Evolutionary conservation across 2,113 vertebrate species (phyloP), one percentile per base, ranked within the genome.

Genomic region (Symphodus melops): DNA sequence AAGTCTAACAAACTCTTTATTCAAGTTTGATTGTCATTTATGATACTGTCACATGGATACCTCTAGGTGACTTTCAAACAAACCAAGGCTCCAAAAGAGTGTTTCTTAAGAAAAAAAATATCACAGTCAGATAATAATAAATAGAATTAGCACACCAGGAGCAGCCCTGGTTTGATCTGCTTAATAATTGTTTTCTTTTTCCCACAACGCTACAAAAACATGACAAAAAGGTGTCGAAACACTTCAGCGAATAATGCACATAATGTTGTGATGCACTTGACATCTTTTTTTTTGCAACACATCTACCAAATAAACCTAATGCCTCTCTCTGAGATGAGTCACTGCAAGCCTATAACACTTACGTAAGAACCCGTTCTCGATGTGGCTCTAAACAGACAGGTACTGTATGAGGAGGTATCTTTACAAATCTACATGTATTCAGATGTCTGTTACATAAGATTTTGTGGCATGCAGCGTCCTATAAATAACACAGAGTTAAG

Each of bases 1-100:
- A 33, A 77, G 48, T 60, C 13, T 58, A n/a, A 65, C 57, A 72
- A 75, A 75, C 61, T 48, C 49, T 58, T 20, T 68, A 20, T 28
- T 64, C 67, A 73, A 63, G 56, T 75, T 64, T 84, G 86, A 89
- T 90, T 90, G 89, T 90, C 89, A 67, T 57, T 60, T 74, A 54
- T 69, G 63, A 77, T 21, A 76, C 68, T 77, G 20, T 33, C 53
- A 17, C 49, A 61, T 66, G 1, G 52, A 79, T 71, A 57, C 65
- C 4, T 17, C 16, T 19, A 16, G 44, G 42, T 13, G 12, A 57
- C 69, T 65, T 41, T 42, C 62, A 74, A 41, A 63, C 53, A 63
- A 61, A 59, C n/a, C 9, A 53, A 56, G 16, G n/a, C 49, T 74
- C 55, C 39, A 49, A 54, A 33, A 33, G 28, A 33, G 28, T 23